Percentiles rank a stretch among this genome's conserved stretches.
phyloP scores from a whole-genome alignment of 2,888 invertebrate species.

The Nipponacmea schrenckii region DNA sequence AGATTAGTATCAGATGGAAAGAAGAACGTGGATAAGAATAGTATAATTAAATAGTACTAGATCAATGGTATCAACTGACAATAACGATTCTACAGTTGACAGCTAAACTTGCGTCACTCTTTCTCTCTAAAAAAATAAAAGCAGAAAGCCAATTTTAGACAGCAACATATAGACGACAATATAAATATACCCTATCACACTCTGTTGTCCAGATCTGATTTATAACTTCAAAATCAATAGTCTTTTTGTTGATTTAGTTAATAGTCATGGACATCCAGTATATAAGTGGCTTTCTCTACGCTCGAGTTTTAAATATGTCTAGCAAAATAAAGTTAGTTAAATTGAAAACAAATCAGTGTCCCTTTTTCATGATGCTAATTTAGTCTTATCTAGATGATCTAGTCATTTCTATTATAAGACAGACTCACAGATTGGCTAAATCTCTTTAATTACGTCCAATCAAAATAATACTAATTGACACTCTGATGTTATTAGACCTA shows the following conservation, averaged over 20 bases:
- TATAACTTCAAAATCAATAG: neutral
- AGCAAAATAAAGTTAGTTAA: neutral
- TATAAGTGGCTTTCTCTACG: neutral
- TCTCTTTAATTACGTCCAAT: neutral
- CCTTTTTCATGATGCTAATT: neutral
- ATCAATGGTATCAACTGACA: no score
- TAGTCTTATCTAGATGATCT: neutral
- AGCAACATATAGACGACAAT: neutral
- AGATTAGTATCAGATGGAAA: no score
- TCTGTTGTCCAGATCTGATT: neutral
- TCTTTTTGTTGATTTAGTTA: neutral
- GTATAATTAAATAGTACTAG: no score
- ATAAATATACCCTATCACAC: constrained; percentile 4
- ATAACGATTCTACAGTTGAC: no score
- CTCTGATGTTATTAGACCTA: neutral
- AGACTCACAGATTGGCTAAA: constrained; percentile 2
- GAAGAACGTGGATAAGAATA: no score
- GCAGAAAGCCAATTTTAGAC: neutral
- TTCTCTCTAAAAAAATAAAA: no score
- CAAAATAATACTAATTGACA: constrained; percentile 6
- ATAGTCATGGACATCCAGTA: constrained; percentile 1
- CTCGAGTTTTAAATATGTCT: neutral
- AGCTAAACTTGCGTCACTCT: no score
- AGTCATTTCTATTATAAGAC: neutral
- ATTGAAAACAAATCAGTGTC: neutral